Evolutionary conservation across 1,140 invertebrate genomes (phyloP), one percentile per base, ranked within the genome.

Genomic region (Trichonephila clavipes): DNA sequence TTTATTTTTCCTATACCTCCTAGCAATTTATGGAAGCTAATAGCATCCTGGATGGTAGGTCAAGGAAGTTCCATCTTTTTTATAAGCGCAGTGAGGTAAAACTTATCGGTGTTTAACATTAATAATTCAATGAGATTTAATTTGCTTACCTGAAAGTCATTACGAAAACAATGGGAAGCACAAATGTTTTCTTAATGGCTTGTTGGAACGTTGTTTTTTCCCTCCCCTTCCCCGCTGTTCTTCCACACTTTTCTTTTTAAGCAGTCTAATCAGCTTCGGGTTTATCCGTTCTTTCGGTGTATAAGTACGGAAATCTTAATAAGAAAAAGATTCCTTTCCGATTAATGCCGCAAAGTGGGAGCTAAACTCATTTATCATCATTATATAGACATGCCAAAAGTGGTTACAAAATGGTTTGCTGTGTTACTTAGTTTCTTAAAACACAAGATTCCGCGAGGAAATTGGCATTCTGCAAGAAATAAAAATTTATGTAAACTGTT

Each of bases 111-210:
- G 92, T 93, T 93, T 93, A 93, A 51, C 92, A 93, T 93, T 93
- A 93, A 93, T 93, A 93, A 93, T 93, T 93, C 92, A 88, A 93
- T 93, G 92, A 93, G 92, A 93, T 93, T 93, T 93, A 93, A 93
- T 93, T 93, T 93, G 92, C 92, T 88, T 88, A 82, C 66, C 92
- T 81, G 92, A 64, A 93, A 93, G 92, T 93, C 92, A 93, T 93
- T 93, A 93, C 92, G 18, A 93, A 72, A 88, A 62, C 92, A 93
- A 88, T 93, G 92, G 85, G 85, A 88, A 88, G 85, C 92, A 77
- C 92, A 93, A 93, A 93, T 93, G 85, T 93, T 93, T 93, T 88
- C 92, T 93, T 93, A 93, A 93, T 93, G 92, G 92, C 85, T 28
- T 93, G 86, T 7, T 81, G n/a, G 44, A 77, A 40, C 14, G 24